Percentiles rank a stretch among this genome's conserved stretches.
Evolutionary conservation across 1,140 invertebrate genomes (phyloP).

Genomic region (Drosophila santomea): DNA sequence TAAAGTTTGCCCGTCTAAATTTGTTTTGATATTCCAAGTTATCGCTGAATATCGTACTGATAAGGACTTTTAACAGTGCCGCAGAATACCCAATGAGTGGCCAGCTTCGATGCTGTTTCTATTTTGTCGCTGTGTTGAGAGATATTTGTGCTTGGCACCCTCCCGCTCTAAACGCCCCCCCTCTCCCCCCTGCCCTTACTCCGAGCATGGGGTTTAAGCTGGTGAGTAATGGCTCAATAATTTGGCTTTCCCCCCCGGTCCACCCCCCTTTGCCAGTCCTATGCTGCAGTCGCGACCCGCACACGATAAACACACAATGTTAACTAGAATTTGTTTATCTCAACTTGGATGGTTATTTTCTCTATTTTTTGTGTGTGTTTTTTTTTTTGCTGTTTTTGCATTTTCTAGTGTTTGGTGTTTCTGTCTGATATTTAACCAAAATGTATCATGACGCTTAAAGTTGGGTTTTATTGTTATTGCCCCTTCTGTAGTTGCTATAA

Average conservation of each 20-base stretch:
- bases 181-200: background rate
- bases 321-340: slow-evolving; percentile 81
- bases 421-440: slow-evolving; percentile 75
- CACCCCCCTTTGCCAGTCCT: slow-evolving; percentile 2
- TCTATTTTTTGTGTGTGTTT: background rate
- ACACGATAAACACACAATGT: slow-evolving; percentile 73
- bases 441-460: slow-evolving; percentile 78
- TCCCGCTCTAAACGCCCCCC: background rate
- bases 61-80: slow-evolving; percentile 1
- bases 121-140: slow-evolving; percentile 34
- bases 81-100: slow-evolving; percentile 5
- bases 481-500: slow-evolving; percentile 29
- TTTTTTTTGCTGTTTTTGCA: slow-evolving; percentile 14
- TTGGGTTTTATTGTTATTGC: slow-evolving; percentile 53
- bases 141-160: slow-evolving; percentile 33
- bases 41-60: background rate
- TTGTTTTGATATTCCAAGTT: background rate
- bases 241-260: slow-evolving; percentile 50
- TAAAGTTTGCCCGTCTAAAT: no score
- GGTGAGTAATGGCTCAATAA: slow-evolving; percentile 80
- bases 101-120: background rate
- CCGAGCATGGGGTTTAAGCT: slow-evolving; percentile 34
- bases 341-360: slow-evolving; percentile 52
- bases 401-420: slow-evolving; percentile 50
- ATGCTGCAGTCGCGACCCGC: slow-evolving; percentile 28